Conservation (phyloP, 2,797 vertebrate species). For the Alca torda region DNA sequence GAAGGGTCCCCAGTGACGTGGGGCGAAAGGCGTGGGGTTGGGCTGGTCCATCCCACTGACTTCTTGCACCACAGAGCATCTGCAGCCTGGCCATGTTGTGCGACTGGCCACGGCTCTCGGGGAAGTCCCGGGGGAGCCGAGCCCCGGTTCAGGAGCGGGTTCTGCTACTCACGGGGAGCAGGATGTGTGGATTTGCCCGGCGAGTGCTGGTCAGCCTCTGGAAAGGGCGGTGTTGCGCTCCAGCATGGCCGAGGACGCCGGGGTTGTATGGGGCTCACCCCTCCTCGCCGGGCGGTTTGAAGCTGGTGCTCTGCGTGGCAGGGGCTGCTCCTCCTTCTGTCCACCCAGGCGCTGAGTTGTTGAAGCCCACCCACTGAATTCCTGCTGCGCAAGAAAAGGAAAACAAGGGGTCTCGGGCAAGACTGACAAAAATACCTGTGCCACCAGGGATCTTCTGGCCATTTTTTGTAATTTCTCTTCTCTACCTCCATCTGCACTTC, state of each 20-base stretch:
- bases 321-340: background rate
- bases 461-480: background rate
- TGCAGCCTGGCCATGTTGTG: background rate
- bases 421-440: background rate
- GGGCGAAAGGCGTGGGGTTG: background rate
- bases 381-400: background rate
- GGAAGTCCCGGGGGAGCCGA: background rate
- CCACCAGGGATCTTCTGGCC: background rate
- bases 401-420: background rate
- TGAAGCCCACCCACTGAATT: background rate
- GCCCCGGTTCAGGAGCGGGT: background rate
- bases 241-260: rapidly evolving
- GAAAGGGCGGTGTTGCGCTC: background rate
- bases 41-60: background rate
- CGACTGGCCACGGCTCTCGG: rapidly evolving
- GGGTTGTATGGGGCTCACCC: background rate
- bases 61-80: background rate
- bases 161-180: background rate
- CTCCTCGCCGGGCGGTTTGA: rapidly evolving
- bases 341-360: rapidly evolving
- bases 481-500: background rate
- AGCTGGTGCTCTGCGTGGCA: background rate
- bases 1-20: background rate
- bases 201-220: background rate
- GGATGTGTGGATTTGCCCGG: background rate